Evolutionary conservation across 1,140 invertebrate species (phyloP), one percentile per base, ranked within the genome.

Genomic region (Lamellibrachia luymesi): DNA sequence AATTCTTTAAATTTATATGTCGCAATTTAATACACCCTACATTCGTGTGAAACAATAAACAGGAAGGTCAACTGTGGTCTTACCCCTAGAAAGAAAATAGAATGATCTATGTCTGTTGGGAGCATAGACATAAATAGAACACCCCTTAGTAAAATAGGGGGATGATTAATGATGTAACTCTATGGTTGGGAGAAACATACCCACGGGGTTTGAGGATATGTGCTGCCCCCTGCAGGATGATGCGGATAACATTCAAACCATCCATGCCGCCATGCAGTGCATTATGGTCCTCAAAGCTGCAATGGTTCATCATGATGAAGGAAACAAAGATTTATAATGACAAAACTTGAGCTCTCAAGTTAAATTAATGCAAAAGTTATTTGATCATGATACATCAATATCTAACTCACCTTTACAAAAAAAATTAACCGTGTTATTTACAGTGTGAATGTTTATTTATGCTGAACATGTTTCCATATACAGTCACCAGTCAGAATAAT

Each of bases 241-340:
- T 89, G 93, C 92, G 94, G 2, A 94, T 93, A 4, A 94, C 51
- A 93, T 94, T 93, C 17, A 95, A 93, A 22, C 94, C 94, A 91
- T 95, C 94, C 25, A 50, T 13, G 52, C 94, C 94, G 92, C 94
- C 94, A 94, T 93, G 64, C 13, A 95, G 92, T 52, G 94, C 94
- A 93, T 92, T 51, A 49, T 91, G 91, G 89, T 94, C 93, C 93
- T 95, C 94, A 94, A 94, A 94, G 7, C 94, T 95, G 52, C 6
- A 89, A 51, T 6, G 50, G 7, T 93, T 90, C 22, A 90, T 17
- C 27, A n/a, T 38, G 13, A 92, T 92, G 5, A 64, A 51, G 25
- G 22, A 64, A 80, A 92, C 22, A 80, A n/a, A 80, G 64, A 92
- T 27, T 92, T 10, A 91, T 50, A 50, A 50, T 51, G 38, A 8